Base-by-base conservation (phyloP, 2,113 vertebrate species). In the Nestor notabilis region DNA sequence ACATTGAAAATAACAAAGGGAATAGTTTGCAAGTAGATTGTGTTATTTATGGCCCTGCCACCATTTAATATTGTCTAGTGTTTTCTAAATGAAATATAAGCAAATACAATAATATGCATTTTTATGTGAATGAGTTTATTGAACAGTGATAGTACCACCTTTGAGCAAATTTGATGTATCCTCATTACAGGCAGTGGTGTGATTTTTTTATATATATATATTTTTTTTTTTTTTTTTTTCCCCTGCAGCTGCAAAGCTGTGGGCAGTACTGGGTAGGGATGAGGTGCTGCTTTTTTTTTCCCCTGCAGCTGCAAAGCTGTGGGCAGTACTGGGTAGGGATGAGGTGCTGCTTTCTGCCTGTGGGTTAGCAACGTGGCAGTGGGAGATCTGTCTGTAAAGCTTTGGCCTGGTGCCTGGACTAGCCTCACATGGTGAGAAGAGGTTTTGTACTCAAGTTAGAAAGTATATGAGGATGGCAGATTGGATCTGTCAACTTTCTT, bases 361-460 rank as follows among this genome's bases (percentile, higher is more conserved):
- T 39, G 63, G 24, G 43, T 70, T 89, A 90, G 98, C 94, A 49
- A 97, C 53, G 96, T 98, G 98, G 98, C 97, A 96, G 95, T 86
- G 43, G 64, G 55, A 92, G 96, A 94, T 77, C 90, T 89, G 95
- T 93, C 97, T 96, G 93, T 90, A 84, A 87, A 95, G 95, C 94
- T 85, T 96, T 98, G 98, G 97, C 97, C 69, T 24, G 2, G 12
- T 95, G 98, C 98, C 98, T 97, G 93, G 90, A 74, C 90, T 91
- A 91, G 60, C 87, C 97, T 98, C 96, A 81, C 94, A 93, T 92
- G 94, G 92, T 60, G 74, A 96, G 96, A 97, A 94, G 91, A 91
- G 93, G 75, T 83, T 95, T 97, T 95, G 83, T 85, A 17, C 80
- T 93, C 7, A 5, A 85, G 87, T 92, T 76, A 92, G 75, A 94